Conservation (phyloP, 2,113 vertebrate genomes). For the Anseranas semipalmata region DNA sequence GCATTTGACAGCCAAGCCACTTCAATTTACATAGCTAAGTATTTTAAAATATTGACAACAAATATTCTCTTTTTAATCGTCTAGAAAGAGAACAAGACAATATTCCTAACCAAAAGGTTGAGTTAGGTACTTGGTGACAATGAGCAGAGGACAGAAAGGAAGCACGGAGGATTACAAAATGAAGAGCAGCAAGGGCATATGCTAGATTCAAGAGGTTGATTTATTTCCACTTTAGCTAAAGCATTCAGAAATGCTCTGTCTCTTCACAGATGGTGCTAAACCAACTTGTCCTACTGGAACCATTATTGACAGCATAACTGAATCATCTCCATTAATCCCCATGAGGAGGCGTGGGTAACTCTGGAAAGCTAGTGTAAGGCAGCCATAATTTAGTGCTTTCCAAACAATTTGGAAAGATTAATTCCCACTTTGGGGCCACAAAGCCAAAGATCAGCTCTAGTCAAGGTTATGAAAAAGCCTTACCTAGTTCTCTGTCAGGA, state of each 20-base stretch:
- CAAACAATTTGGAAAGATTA: conserved; percentile 8
- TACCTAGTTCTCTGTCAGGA: conserved; percentile 13
- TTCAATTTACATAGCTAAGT: neutral
- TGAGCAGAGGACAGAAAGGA: neutral
- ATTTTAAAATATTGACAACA: conserved; percentile 15
- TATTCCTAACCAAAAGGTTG: neutral
- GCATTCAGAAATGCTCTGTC: conserved; percentile 14
- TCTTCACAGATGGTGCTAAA: conserved; percentile 25
- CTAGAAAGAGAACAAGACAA: neutral
- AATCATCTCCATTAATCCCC: conserved; percentile 20
- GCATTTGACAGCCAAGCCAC: neutral
- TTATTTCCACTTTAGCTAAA: conserved; percentile 26
- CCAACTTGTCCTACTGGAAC: conserved; percentile 31
- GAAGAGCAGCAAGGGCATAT: neutral
- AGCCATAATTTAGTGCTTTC: neutral
- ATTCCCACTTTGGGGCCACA: neutral
- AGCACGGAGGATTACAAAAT: neutral
- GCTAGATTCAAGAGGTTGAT: conserved; percentile 2
- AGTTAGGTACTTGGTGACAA: neutral
- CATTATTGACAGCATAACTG: neutral
- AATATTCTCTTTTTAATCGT: neutral
- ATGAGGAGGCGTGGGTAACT: neutral
- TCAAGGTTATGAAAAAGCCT: neutral
- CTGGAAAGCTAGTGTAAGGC: neutral
- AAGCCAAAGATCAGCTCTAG: neutral